Percentiles rank a stretch among this genome's conserved stretches.
These are phyloP conservation scores for Anoplolepis gracilipes DNA, from an alignment of 1,140 invertebrate genomes.

Conservation along the genomic window DNA sequence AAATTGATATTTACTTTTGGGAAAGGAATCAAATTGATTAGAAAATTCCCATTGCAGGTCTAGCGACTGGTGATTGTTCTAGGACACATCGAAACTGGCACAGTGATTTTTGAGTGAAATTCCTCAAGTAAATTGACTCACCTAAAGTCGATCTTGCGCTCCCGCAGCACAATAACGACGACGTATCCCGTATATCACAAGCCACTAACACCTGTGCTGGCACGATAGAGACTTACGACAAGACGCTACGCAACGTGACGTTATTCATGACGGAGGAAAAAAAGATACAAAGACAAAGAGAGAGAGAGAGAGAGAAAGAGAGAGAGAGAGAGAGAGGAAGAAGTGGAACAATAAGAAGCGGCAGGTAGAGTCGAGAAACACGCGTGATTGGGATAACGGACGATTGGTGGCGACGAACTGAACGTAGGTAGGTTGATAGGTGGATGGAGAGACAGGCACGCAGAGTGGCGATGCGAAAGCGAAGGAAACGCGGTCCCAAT, in stretches of 20 bases:
- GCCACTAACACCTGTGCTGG: constrained; percentile 33
- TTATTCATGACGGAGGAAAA: neutral
- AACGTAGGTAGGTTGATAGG: constrained; percentile 41
- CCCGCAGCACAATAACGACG: neutral
- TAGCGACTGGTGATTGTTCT: neutral
- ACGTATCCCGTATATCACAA: neutral
- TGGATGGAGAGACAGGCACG: neutral
- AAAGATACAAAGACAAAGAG: too few species aligned
- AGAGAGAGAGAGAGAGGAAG: too few species aligned
- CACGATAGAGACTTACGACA: neutral
- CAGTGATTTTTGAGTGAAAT: constrained; percentile 2
- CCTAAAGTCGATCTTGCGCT: constrained; percentile 48
- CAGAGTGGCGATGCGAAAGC: constrained; percentile 66
- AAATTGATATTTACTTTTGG: neutral
- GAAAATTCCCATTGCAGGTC: neutral
- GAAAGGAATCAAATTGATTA: neutral
- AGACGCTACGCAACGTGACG: neutral
- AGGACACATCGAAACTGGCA: neutral
- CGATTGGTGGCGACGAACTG: constrained; percentile 60
- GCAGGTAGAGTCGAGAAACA: neutral
- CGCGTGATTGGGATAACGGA: constrained; percentile 11
- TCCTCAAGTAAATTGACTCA: constrained; percentile 64
- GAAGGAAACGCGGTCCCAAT: constrained; percentile 64
- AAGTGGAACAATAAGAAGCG: neutral
- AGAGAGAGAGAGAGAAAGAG: neutral